These are phyloP conservation scores for Lepisosteus osseus DNA, from an alignment of 2,113 vertebrate species.

Conservation along the genomic window DNA sequence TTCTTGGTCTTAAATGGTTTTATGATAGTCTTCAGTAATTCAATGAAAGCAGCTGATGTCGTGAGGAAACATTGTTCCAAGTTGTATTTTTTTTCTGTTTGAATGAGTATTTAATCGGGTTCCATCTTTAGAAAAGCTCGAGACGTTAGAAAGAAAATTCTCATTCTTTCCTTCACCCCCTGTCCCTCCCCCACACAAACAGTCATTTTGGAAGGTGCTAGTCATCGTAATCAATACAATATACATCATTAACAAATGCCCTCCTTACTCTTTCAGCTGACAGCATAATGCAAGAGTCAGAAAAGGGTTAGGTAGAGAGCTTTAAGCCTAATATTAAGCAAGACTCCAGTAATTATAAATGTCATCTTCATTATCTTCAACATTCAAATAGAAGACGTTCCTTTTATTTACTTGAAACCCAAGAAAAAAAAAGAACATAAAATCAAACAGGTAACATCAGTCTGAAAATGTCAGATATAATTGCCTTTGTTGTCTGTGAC, in stretches of 20 bases:
- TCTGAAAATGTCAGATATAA: conserved; percentile 63
- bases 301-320: conserved; percentile 79
- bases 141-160: conserved; percentile 20
- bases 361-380: conserved; percentile 88
- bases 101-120: background rate
- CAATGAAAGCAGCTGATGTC: background rate
- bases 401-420: conserved; percentile 62
- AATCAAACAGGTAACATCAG: conserved; percentile 72
- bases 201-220: conserved; percentile 29
- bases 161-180: conserved; percentile 6
- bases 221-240: conserved; percentile 50
- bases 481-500: conserved; percentile 61
- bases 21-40: conserved; percentile 6
- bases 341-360: conserved; percentile 79
- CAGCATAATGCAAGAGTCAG: conserved; percentile 75
- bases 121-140: background rate
- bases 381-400: conserved; percentile 71
- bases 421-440: conserved; percentile 49
- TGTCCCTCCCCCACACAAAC: conserved; percentile 11
- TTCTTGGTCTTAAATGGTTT: conserved; percentile 7
- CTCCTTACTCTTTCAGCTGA: conserved; percentile 76
- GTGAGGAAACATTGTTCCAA: background rate
- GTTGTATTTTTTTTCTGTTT: conserved; percentile 1
- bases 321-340: conserved; percentile 81
- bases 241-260: conserved; percentile 69